Percentiles rank a stretch among this genome's conserved stretches.
Conservation (phyloP, 1,140 invertebrate species). For the Nebria ingens region DNA sequence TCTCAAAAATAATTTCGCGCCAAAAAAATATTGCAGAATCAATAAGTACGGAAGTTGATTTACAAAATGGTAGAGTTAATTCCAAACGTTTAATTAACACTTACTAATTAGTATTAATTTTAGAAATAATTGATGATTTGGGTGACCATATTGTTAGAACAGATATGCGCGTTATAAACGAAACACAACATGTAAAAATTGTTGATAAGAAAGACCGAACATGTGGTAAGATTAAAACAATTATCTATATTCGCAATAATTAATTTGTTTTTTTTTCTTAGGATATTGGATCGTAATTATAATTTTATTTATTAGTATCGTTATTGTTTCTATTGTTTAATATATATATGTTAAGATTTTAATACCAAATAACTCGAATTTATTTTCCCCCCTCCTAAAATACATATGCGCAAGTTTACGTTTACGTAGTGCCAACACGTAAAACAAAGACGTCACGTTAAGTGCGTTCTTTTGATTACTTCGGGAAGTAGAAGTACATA, state of each 20-base stretch:
- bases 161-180: conserved; percentile 46
- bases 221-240: conserved; percentile 40
- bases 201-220: conserved; percentile 52
- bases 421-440: no score
- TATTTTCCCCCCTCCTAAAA: no score
- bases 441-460: no score
- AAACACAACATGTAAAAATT: conserved; percentile 49
- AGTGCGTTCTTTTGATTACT: no score
- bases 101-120: conserved; percentile 23
- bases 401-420: no score
- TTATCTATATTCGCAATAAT: background rate
- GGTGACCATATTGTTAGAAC: conserved; percentile 57
- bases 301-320: conserved; percentile 43
- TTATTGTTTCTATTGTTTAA: no score
- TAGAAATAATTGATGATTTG: conserved; percentile 65
- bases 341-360: no score
- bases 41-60: conserved; percentile 59
- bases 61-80: conserved; percentile 53
- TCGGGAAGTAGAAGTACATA: no score
- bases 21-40: conserved; percentile 62
- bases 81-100: conserved; percentile 7
- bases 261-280: conserved; percentile 16
- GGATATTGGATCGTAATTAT: conserved; percentile 51
- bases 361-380: no score
- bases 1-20: conserved; percentile 57